phyloP scores from a whole-genome alignment of 2,797 vertebrate species.

The Melanogrammus aeglefinus region DNA sequence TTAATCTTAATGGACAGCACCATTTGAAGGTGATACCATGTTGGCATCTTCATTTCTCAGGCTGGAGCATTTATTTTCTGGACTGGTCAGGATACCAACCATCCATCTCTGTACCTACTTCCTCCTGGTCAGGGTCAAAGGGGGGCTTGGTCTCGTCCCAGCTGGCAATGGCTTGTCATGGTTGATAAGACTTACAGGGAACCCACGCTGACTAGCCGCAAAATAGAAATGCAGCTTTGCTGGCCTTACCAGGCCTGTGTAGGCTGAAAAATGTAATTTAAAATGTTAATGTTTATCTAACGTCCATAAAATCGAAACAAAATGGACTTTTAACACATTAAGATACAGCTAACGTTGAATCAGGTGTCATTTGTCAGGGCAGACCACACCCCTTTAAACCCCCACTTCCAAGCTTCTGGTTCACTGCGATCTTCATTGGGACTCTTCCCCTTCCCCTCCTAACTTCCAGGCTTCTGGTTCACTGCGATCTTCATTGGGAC shows the following conservation, averaged over 20 bases:
- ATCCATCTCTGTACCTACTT: neutral
- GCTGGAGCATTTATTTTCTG: conserved; percentile 1
- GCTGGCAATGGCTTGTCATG: conserved; percentile 3
- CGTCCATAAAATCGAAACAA: neutral
- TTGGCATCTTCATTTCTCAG: neutral
- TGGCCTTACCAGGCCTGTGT: neutral
- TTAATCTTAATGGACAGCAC: neutral
- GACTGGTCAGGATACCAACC: neutral
- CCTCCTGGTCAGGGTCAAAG: neutral
- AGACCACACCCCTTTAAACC: neutral
- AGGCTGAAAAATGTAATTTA: neutral
- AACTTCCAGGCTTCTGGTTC: neutral
- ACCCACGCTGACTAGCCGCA: neutral
- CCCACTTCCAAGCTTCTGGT: neutral
- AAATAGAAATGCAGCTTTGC: neutral
- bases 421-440: neutral
- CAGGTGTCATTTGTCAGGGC: neutral
- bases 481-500: neutral
- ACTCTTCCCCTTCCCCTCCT: neutral
- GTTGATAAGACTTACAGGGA: neutral
- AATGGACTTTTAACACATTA: neutral
- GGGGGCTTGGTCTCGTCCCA: neutral
- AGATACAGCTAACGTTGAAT: neutral
- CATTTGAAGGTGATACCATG: neutral
- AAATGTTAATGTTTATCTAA: neutral